Percentiles rank a stretch among this genome's conserved stretches.
phyloP scores from a whole-genome alignment of 2,888 invertebrate genomes.

The Macrostomum cliftonense region DNA sequence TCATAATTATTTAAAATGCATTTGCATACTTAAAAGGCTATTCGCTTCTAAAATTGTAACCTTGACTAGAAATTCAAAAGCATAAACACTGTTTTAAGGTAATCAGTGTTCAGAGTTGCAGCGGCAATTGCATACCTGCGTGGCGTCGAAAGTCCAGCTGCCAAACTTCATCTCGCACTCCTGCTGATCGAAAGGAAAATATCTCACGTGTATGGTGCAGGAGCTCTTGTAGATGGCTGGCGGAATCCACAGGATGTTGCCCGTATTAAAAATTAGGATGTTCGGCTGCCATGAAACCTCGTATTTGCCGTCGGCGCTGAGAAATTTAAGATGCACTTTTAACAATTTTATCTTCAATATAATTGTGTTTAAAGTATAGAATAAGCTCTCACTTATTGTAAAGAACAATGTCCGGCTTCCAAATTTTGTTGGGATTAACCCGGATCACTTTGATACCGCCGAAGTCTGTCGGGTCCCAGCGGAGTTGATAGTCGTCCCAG shows the following conservation, averaged over 20 bases:
- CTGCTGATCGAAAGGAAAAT: slow-evolving; percentile 98
- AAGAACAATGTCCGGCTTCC: slow-evolving; percentile 92
- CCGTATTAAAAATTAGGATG: slow-evolving; percentile 86
- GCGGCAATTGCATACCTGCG: slow-evolving; percentile 4
- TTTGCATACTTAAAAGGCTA: too few relatives aligned
- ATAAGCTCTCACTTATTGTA: slow-evolving; percentile 62
- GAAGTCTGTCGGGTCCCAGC: slow-evolving; percentile 90
- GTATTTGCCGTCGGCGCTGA: slow-evolving; percentile 95
- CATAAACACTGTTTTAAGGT: background rate
- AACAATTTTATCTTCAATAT: too few relatives aligned
- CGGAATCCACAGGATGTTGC: slow-evolving; percentile 87
- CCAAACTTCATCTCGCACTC: slow-evolving; percentile 98
- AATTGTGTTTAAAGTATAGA: too few relatives aligned
- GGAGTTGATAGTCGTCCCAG: slow-evolving; percentile 88
- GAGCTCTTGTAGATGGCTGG: slow-evolving; percentile 98
- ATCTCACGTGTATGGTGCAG: slow-evolving; percentile 95
- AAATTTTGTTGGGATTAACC: slow-evolving; percentile 83
- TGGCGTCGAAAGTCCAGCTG: slow-evolving; percentile 12
- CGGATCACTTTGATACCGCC: slow-evolving; percentile 75
- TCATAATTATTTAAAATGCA: too few relatives aligned
- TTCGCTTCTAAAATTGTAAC: too few relatives aligned
- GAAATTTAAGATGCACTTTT: slow-evolving; percentile 8
- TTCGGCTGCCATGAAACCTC: slow-evolving; percentile 98
- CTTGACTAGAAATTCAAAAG: too few relatives aligned
- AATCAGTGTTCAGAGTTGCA: too few relatives aligned